phyloP scores from a whole-genome alignment of 2,113 vertebrate species.

The Crotalus tigris region DNA sequence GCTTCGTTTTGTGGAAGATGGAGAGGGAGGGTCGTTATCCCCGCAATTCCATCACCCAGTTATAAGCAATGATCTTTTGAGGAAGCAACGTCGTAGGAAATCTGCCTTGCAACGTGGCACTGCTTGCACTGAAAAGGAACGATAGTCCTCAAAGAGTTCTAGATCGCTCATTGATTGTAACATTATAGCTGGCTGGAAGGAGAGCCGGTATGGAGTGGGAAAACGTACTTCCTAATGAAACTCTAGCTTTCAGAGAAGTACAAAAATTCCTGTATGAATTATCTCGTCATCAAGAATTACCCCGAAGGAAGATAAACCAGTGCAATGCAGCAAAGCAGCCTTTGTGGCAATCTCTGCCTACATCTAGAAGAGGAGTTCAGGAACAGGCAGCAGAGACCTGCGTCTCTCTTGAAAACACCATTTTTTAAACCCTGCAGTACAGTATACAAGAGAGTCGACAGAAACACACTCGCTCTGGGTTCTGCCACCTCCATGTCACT shows the following conservation, averaged over 20 bases:
- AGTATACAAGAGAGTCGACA: background rate
- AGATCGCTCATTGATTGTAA: background rate
- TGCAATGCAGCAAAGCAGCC: no score
- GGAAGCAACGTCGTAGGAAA: no score
- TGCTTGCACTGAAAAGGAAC: background rate
- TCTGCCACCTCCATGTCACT: constrained; percentile 20
- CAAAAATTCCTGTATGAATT: no score
- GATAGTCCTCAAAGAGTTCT: background rate
- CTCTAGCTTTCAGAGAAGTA: background rate
- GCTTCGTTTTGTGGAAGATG: background rate
- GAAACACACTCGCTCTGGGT: background rate
- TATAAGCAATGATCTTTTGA: background rate
- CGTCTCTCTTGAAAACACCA: constrained; percentile 42
- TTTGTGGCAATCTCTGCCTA: no score
- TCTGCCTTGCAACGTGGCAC: background rate
- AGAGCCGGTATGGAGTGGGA: background rate
- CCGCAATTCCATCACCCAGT: no score
- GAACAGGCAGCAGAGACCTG: constrained; percentile 66
- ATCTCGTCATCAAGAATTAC: no score
- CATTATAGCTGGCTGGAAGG: background rate
- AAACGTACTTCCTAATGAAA: no score
- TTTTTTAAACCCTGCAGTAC: constrained; percentile 20
- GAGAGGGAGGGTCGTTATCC: background rate
- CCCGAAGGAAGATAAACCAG: no score
- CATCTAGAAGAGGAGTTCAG: background rate